These are phyloP conservation scores for Bos indicus DNA, from an alignment of 2,113 vertebrate species.

Conservation along the genomic window DNA sequence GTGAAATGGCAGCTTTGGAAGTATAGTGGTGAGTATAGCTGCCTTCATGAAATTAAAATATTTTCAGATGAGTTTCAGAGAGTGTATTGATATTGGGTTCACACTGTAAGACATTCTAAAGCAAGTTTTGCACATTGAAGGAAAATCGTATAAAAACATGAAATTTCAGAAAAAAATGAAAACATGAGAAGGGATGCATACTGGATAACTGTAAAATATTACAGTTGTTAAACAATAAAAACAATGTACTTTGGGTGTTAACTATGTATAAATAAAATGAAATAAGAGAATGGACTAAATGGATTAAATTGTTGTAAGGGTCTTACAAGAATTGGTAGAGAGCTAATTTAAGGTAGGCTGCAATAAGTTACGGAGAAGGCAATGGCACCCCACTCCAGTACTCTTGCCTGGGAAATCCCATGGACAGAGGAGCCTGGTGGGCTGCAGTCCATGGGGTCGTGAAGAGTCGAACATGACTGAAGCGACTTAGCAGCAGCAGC, in stretches of 20 bases:
- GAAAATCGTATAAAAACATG: background rate
- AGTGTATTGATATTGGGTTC: background rate
- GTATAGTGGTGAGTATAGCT: slow-evolving; percentile 87
- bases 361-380: no score
- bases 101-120: background rate
- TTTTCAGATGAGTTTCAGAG: background rate
- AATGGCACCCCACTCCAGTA: no score
- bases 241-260: background rate
- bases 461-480: fast-evolving
- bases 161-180: background rate
- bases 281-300: background rate
- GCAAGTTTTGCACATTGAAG: background rate
- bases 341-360: background rate
- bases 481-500: no score
- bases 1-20: slow-evolving; percentile 72
- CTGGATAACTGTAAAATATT: background rate
- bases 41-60: slow-evolving; percentile 73
- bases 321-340: background rate
- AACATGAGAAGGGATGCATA: background rate
- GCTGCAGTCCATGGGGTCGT: no score
- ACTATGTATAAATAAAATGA: background rate
- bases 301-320: background rate
- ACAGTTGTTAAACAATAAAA: background rate
- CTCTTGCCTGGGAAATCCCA: no score
- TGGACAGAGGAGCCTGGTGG: no score